Percentiles rank a stretch among this genome's conserved stretches.
phyloP scores from a whole-genome alignment of 2,113 vertebrate species.

The Equus quagga region DNA sequence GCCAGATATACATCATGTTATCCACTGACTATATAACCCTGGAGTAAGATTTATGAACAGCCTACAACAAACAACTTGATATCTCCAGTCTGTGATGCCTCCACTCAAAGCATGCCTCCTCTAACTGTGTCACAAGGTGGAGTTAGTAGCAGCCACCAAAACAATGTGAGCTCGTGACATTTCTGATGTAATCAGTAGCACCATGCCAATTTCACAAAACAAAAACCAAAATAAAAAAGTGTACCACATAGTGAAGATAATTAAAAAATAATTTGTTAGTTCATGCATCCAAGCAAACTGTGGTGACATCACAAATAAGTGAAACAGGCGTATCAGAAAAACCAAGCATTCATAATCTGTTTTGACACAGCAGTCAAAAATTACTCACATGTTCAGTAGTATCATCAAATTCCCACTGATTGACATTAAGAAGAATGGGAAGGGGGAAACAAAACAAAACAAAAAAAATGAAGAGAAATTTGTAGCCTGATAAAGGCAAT shows the following conservation, averaged over 20 bases:
- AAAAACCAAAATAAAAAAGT: slow-evolving; percentile 20
- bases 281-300: slow-evolving; percentile 86
- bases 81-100: not conserved
- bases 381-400: slow-evolving; percentile 99
- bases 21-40: not conserved
- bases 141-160: slow-evolving; percentile 83
- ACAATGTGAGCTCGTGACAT: not conserved
- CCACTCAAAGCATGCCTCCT: slow-evolving; percentile 24
- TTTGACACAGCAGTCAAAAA: slow-evolving; percentile 74
- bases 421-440: slow-evolving; percentile 84
- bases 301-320: not conserved
- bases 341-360: slow-evolving; percentile 64
- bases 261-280: slow-evolving; percentile 76
- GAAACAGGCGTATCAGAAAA: slow-evolving; percentile 58
- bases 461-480: slow-evolving; percentile 87
- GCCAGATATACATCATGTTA: not conserved
- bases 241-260: slow-evolving; percentile 11
- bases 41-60: not conserved
- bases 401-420: slow-evolving; percentile 99
- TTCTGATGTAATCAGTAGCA: slow-evolving; percentile 56
- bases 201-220: slow-evolving; percentile 78
- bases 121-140: slow-evolving; percentile 45
- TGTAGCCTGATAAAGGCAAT: slow-evolving; percentile 76
- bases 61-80: not conserved
- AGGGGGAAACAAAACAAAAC: slow-evolving; percentile 84